Base-by-base conservation (phyloP, 2,113 vertebrate genomes). In the Scophthalmus maximus region DNA sequence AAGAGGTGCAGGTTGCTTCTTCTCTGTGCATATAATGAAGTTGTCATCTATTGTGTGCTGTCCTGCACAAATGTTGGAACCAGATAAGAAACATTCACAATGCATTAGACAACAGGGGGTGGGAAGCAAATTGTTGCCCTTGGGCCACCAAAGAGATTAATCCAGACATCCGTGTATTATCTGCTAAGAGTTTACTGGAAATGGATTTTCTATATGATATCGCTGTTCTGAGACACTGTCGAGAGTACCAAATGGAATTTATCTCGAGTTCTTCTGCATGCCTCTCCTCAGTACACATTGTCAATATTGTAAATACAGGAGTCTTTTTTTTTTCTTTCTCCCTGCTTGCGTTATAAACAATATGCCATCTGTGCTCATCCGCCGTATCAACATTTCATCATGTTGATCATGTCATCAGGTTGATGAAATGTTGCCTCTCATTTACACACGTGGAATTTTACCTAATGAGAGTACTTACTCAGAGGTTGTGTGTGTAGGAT, bases 351-450 rank as follows among this genome's bases (percentile, higher is more conserved):
- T 53, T 56, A 49, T 32, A 17, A 78, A 63, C 56, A 38, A 38
- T 38, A 17, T 17, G n/a, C 22, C 36, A 46, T 50, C 36, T 46
- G 27, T 12, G 12, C 32, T 44, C n/a, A 25, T 71, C 11, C 27
- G 34, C 18, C 42, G 18, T 59, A 57, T 56, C 18, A 56, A 27
- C 52, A 56, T 53, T 27, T 27, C 14, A 29, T 53, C 17, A 15
- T 53, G 51, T 51, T 51, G 23, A 51, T 51, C 4, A 26, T 51
- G 42, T 46, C 14, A 46, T 46, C 42, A n/a, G 14, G 26, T 11
- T n/a, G 29, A 55, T 55, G 29, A 55, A 38, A 63, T 23, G n/a
- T 60, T 78, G 36, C 22, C 56, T 71, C 56, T 65, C 51, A 49
- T 64, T 57, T 44, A 59, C 40, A 64, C 47, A 68, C 10, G 34